Percentiles rank a stretch among this genome's conserved stretches.
Conservation (phyloP, 2,888 invertebrate species). For the Synergus itoensis region DNA sequence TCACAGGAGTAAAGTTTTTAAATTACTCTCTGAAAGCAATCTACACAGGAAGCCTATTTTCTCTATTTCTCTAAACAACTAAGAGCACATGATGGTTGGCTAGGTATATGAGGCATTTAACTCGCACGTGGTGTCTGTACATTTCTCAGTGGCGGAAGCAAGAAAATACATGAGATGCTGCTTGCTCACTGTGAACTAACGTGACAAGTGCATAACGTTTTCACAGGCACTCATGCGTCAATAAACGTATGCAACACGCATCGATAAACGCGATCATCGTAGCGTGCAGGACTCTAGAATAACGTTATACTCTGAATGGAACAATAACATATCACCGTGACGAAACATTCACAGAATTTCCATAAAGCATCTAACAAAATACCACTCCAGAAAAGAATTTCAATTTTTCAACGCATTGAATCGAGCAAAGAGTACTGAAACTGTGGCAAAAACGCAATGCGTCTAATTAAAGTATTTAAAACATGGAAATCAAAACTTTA, state of each 20-base stretch:
- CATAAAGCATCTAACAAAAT: not conserved
- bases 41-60: not conserved
- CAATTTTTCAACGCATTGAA: not conserved
- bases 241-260: slow-evolving; percentile 53
- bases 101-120: not conserved
- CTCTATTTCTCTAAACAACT: not conserved
- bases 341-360: slow-evolving; percentile 42
- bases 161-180: slow-evolving; percentile 1
- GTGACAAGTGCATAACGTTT: slow-evolving; percentile 36
- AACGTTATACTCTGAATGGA: slow-evolving; percentile 55
- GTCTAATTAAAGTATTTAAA: too few species aligned
- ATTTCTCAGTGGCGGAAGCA: slow-evolving; percentile 9
- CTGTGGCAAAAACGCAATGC: not conserved
- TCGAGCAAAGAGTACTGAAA: not conserved
- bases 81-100: not conserved
- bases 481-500: too few species aligned
- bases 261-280: slow-evolving; percentile 53
- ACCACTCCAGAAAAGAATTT: not conserved
- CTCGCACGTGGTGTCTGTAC: not conserved
- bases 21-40: not conserved
- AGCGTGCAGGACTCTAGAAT: slow-evolving; percentile 49
- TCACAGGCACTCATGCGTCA: slow-evolving; percentile 47
- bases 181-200: slow-evolving; percentile 23
- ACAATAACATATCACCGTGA: slow-evolving; percentile 53
- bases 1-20: not conserved